phyloP scores from a whole-genome alignment of 2,797 vertebrate genomes.

The Buphagus erythrorhynchus region DNA sequence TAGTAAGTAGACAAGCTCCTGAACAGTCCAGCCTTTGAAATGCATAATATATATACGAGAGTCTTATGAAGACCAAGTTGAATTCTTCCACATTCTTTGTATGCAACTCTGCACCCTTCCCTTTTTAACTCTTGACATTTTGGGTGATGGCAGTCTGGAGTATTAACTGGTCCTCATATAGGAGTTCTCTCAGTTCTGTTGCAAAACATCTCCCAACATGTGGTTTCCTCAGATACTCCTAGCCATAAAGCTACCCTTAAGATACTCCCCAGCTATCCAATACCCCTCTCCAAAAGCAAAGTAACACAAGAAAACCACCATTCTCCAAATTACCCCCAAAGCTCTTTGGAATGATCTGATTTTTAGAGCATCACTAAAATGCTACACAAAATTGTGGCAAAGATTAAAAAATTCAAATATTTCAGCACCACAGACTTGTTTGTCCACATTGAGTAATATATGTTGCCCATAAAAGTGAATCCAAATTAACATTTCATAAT shows the following conservation, averaged over 20 bases:
- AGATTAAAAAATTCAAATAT: neutral
- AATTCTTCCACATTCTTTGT: neutral
- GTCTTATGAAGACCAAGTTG: neutral
- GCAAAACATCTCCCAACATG: neutral
- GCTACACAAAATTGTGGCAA: neutral
- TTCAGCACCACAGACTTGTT: neutral
- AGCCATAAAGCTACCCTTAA: neutral
- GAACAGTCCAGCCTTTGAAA: neutral
- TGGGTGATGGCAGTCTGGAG: neutral
- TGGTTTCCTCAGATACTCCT: neutral
- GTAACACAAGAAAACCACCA: neutral
- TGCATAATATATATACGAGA: neutral
- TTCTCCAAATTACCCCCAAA: neutral
- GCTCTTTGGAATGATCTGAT: rapidly evolving
- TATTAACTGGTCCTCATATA: neutral
- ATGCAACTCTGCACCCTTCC: neutral
- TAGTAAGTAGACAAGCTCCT: neutral
- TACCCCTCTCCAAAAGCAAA: neutral
- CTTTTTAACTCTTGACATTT: neutral
- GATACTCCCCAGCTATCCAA: neutral
- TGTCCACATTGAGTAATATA: neutral
- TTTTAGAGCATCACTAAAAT: neutral
- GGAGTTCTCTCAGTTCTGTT: neutral
- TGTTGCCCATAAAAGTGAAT: neutral
- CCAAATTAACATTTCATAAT: neutral